Base-by-base conservation (phyloP, 2,797 vertebrate species). In the Cynopterus sphinx region DNA sequence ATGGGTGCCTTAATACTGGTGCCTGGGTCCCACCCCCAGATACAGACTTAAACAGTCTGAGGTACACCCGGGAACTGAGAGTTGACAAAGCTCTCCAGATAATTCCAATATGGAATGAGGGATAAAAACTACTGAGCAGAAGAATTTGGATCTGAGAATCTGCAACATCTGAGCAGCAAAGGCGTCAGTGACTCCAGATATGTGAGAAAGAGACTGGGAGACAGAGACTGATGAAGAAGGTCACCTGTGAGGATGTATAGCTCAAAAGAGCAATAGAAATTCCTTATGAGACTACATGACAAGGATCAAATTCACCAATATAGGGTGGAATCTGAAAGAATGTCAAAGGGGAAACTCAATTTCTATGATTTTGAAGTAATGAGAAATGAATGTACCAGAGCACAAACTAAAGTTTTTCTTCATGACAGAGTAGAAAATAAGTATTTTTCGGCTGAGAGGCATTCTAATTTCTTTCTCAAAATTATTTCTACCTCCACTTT, bases 401-500 rank as follows among this genome's bases (percentile, higher is more conserved):
- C 31, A 61, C 24, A n/a, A 90, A 85, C n/a, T 61, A 28, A 49
- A 53, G 19, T 31, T 78, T 93, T 73, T 73, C 51, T 83, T 93
- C 43, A 31, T 24, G 12, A n/a, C 2, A 77, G 59, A 49, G 22
- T 61, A 79, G 6, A 51, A 95, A 79, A 78, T 31, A 91, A 39
- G 33, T 74, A 28, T 36, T 89, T 86, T 73, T 41, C 41, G 75
- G 46, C 81, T 67, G 36, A 93, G 26, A 88, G 36, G 28, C 82
- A 57, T 63, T 82, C 68, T 77, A n/a, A 92, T 82, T 94, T 93
- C 21, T 11, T 82, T 88, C 87, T 51, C 16, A 74, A 86, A 83
- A 65, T 74, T 41, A 53, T 73, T 49, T 86, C 49, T 83, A 28
- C 15, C n/a, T 57, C 55, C 63, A 33, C 61, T 86, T 81, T 51